A percentile compares a stretch with the other conserved stretches of the same genome.
phyloP scores from a whole-genome alignment of 2,888 invertebrate species.

The Spilarctia lutea region DNA sequence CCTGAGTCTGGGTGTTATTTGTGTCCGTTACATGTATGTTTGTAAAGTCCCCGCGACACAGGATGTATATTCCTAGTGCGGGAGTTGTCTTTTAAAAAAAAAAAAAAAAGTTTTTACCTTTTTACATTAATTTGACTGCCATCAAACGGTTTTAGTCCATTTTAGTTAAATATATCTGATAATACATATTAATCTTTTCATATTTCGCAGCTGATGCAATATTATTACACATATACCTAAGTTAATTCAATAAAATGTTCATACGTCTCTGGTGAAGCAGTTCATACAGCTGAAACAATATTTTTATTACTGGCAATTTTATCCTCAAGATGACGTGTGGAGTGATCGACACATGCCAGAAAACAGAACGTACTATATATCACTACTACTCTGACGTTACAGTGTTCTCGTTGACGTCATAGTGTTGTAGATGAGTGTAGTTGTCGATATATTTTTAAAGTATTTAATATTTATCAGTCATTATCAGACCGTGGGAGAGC shows the following conservation, averaged over 20 bases:
- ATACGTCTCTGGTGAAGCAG: neutral
- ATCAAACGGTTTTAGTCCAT: too few species aligned
- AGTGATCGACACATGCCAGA: constrained; percentile 1
- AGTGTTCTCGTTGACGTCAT: neutral
- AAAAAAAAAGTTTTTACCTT: too few species aligned
- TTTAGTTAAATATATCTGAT: too few species aligned
- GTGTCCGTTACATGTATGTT: too few species aligned
- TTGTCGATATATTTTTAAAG: neutral
- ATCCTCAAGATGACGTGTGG: neutral
- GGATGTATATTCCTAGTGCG: too few species aligned
- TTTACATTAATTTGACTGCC: too few species aligned
- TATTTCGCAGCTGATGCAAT: neutral
- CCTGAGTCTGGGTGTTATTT: too few species aligned
- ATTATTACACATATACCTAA: neutral
- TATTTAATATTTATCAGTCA: too few species aligned
- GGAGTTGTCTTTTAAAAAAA: too few species aligned
- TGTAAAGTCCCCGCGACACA: too few species aligned
- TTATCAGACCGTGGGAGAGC: too few species aligned
- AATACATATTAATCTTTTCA: neutral
- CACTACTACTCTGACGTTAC: neutral
- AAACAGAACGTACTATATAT: neutral
- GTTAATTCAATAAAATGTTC: too few species aligned
- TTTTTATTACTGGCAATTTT: neutral
- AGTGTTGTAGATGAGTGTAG: neutral
- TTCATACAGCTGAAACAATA: neutral